Evolutionary conservation across 2,797 vertebrate genomes (phyloP).

Genomic region (Enteromius treurensis): DNA sequence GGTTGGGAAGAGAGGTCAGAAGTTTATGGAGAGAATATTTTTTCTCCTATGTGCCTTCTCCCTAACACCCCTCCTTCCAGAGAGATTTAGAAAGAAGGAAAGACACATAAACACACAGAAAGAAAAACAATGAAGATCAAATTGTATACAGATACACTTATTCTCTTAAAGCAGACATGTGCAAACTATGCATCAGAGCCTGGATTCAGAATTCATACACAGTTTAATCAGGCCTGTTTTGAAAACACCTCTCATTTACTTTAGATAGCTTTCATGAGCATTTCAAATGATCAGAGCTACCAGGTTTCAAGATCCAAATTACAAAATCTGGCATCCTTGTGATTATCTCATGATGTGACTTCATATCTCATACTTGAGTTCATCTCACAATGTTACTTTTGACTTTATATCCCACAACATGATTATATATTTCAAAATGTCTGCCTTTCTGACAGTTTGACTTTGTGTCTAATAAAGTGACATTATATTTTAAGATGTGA

Average conservation of each 20-base stretch:
- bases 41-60: slow-evolving; percentile 64
- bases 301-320: neutral
- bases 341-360: slow-evolving; percentile 1
- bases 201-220: neutral
- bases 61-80: slow-evolving; percentile 62
- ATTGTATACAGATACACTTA: neutral
- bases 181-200: neutral
- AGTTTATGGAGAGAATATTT: slow-evolving; percentile 70
- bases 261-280: neutral
- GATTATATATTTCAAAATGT: neutral
- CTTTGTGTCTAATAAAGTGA: neutral
- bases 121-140: neutral
- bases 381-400: neutral
- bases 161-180: neutral
- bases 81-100: neutral
- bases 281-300: neutral
- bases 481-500: neutral
- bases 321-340: neutral
- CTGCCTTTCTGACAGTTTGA: neutral
- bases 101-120: neutral
- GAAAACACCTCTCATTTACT: neutral
- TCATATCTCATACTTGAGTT: neutral
- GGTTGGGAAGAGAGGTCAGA: slow-evolving; percentile 66
- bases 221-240: neutral
- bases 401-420: neutral